Evolutionary conservation across 2,888 invertebrate genomes (phyloP), one percentile per base, ranked within the genome.

Genomic region (Microdon myrmicae): DNA sequence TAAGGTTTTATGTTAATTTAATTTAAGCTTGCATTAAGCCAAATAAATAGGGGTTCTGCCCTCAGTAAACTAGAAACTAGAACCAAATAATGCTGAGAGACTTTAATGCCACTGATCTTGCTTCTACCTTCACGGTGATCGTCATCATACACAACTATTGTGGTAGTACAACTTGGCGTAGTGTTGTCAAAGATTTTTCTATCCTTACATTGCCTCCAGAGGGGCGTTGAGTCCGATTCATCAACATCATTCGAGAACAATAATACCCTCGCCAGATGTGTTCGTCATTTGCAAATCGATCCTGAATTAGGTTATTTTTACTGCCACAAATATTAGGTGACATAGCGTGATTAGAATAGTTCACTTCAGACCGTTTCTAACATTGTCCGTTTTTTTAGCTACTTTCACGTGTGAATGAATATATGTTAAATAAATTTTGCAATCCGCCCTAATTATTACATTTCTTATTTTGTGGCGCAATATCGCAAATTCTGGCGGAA

Each of bases 251-350:
- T 14, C 47, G 51, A 17, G 77, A 77, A 41, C 70, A 74, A 43
- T 68, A 72, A 37, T 76, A 75, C 0, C 76, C 76, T 7, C 72
- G 69, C 29, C 77, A 77, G 3, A 75, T 74, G 13, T 71, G 72
- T 2, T 68, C 53, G 41, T 77, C 76, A 2, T 43, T 3, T 0
- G 74, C 71, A 44, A 77, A 77, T 8, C 44, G 61, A 49, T 70
- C 35, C 0, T 73, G 69, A 34, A 68, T 54, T 0, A 76, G 73
- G 13, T 71, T 28, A 31, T 77, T 77, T 5, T 55, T 66, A 3
- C 49, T 72, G 19, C 76, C 77, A 38, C 77, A 77, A 0, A 64
- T 71, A 0, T 68, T 34, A 0, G 45, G 49, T 1, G 77, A 76
- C 19, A 66, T 4, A 6, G 76, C 75, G 68, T 74, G 68, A 4